Percentiles rank a stretch among this genome's conserved stretches.
Conservation (phyloP, 1,140 invertebrate species). For the Panagrolaimus sp. region DNA sequence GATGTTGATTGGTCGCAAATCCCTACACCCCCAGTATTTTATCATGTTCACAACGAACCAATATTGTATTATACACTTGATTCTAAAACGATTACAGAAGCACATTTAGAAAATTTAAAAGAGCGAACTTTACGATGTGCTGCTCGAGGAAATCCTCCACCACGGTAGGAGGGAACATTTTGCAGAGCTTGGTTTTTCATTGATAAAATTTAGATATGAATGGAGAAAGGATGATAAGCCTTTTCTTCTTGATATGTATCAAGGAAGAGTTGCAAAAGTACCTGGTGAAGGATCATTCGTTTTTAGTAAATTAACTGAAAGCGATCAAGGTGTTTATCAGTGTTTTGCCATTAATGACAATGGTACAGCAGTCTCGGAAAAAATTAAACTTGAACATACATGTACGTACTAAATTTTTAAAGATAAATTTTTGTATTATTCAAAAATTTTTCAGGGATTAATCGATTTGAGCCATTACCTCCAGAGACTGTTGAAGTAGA, state of each 20-base stretch:
- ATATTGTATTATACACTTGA: conserved; percentile 53
- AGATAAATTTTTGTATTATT: background rate
- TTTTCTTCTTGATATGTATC: conserved; percentile 80
- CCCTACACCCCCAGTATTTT: conserved; percentile 53
- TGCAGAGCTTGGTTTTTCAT: background rate
- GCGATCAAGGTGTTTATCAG: conserved; percentile 75
- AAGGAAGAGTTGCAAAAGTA: conserved; percentile 85
- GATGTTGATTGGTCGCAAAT: conserved; percentile 48
- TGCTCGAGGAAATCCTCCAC: conserved; percentile 50
- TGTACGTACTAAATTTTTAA: conserved; percentile 47
- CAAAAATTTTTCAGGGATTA: conserved; percentile 46
- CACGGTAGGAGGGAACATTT: conserved; percentile 38
- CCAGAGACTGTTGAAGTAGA: conserved; percentile 55
- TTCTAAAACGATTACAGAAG: conserved; percentile 17
- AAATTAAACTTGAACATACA: conserved; percentile 86
- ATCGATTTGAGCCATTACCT: conserved; percentile 37
- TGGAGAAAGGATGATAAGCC: conserved; percentile 93
- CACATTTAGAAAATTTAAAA: conserved; percentile 31
- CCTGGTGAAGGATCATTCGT: conserved; percentile 84
- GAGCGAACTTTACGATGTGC: conserved; percentile 45
- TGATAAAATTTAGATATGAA: conserved; percentile 67
- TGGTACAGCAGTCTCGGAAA: conserved; percentile 86
- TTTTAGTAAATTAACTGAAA: conserved; percentile 48
- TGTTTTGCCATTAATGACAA: conserved; percentile 92
- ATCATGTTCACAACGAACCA: conserved; percentile 45